Percentiles rank a stretch among this genome's conserved stretches.
Conservation (phyloP, 2,113 vertebrate species). For the Micronycteris hirsuta region DNA sequence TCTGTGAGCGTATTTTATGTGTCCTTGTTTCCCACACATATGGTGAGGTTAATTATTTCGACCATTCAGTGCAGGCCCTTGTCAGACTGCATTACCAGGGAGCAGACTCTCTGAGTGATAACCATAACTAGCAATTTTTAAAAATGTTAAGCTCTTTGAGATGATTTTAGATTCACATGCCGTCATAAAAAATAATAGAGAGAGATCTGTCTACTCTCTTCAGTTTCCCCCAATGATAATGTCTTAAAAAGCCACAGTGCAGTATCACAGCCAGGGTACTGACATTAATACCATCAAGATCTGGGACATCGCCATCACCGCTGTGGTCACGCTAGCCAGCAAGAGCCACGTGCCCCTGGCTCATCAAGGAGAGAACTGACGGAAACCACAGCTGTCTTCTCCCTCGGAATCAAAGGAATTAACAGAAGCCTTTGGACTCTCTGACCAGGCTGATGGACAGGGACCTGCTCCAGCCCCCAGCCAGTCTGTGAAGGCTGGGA, state of each 20-base stretch:
- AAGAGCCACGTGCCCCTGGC: not conserved
- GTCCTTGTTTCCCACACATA: not conserved
- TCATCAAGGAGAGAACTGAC: not conserved
- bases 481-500: not conserved
- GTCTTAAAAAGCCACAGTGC: not conserved
- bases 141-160: not conserved
- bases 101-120: not conserved
- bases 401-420: not conserved
- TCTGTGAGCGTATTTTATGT: not conserved
- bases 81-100: fast-evolving
- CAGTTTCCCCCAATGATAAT: not conserved
- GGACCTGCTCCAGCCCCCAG: not conserved
- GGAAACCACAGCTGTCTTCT: not conserved
- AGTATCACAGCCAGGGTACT: not conserved
- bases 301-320: not conserved
- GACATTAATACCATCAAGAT: not conserved
- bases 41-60: not conserved
- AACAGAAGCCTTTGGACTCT: not conserved
- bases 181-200: not conserved
- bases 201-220: not conserved
- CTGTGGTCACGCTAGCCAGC: not conserved
- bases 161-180: not conserved
- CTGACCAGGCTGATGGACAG: not conserved
- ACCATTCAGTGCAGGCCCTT: not conserved
- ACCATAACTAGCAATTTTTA: not conserved